These are phyloP conservation scores for Temnothorax curvispinosus DNA, from an alignment of 1,140 invertebrate species.

Conservation along the genomic window DNA sequence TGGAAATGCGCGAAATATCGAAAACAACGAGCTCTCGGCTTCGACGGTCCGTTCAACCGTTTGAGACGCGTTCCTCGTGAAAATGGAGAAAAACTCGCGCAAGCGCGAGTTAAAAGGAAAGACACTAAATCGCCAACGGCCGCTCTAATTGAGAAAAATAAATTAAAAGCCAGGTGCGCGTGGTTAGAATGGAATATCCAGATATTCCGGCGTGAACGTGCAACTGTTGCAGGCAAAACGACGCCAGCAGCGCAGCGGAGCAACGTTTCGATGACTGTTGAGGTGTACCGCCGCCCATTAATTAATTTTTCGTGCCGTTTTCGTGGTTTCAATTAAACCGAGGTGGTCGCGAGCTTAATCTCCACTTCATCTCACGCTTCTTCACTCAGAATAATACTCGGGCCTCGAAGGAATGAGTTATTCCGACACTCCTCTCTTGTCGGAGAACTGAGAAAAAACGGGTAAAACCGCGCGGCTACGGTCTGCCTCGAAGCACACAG, in stretches of 20 bases:
- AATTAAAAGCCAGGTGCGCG: slow-evolving; percentile 40
- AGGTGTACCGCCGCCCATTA: slow-evolving; percentile 42
- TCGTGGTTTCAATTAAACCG: slow-evolving; percentile 60
- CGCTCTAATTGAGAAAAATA: slow-evolving; percentile 42
- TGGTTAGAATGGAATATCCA: background rate
- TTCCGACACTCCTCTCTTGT: background rate
- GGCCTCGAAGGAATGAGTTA: slow-evolving; percentile 7
- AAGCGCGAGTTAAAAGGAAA: slow-evolving; percentile 29
- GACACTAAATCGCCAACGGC: background rate
- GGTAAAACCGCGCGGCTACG: slow-evolving; percentile 6
- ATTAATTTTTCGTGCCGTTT: slow-evolving; percentile 59
- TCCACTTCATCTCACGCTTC: slow-evolving; percentile 52
- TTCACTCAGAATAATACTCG: slow-evolving; percentile 33
- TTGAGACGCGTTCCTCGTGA: background rate
- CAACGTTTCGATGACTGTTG: slow-evolving; percentile 49
- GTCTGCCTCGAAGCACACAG: background rate
- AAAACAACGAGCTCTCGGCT: background rate
- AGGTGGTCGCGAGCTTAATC: slow-evolving; percentile 59
- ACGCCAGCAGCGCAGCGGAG: background rate
- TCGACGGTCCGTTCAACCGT: background rate
- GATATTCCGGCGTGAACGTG: slow-evolving; percentile 11
- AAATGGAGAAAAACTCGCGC: background rate
- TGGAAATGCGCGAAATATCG: slow-evolving; percentile 5
- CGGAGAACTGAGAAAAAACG: background rate
- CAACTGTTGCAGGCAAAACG: background rate